These are phyloP conservation scores for Volucella inanis DNA, from an alignment of 2,888 invertebrate species.

Conservation along the genomic window DNA sequence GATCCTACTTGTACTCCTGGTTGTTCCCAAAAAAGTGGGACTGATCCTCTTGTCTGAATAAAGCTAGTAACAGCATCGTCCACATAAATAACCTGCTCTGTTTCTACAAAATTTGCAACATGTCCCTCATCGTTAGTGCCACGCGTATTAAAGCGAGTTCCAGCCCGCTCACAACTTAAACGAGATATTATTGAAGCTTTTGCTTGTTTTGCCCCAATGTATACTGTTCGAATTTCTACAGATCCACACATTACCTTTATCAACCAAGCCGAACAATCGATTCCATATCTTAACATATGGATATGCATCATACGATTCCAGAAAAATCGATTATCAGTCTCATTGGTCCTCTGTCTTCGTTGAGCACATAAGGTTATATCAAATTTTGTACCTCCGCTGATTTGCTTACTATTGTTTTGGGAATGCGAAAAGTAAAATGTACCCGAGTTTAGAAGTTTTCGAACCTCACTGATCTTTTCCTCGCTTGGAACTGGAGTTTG, in stretches of 20 bases:
- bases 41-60: conserved; percentile 96
- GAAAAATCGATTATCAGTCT: conserved; percentile 97
- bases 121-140: conserved; percentile 99
- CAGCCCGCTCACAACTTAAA: conserved; percentile 98
- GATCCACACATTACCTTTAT: conserved; percentile 98
- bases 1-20: conserved; percentile 99
- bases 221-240: conserved; percentile 98
- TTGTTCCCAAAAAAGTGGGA: conserved; percentile 99
- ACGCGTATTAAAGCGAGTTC: conserved; percentile 98
- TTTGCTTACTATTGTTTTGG: conserved; percentile 76
- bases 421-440: conserved; percentile 96
- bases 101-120: conserved; percentile 99
- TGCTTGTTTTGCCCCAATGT: conserved; percentile 97
- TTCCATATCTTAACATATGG: conserved; percentile 94
- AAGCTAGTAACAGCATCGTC: conserved; percentile 96
- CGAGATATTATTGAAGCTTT: conserved; percentile 97
- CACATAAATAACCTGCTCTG: conserved; percentile 97
- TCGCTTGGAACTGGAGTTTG: conserved; percentile 87
- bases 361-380: conserved; percentile 98
- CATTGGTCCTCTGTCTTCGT: conserved; percentile 90
- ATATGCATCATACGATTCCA: conserved; percentile 99
- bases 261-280: conserved; percentile 95
- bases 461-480: conserved; percentile 86
- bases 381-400: conserved; percentile 84
- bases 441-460: conserved; percentile 97